Evolutionary conservation across 2,797 vertebrate species (phyloP).

Genomic region (Nyctalus aviator): DNA sequence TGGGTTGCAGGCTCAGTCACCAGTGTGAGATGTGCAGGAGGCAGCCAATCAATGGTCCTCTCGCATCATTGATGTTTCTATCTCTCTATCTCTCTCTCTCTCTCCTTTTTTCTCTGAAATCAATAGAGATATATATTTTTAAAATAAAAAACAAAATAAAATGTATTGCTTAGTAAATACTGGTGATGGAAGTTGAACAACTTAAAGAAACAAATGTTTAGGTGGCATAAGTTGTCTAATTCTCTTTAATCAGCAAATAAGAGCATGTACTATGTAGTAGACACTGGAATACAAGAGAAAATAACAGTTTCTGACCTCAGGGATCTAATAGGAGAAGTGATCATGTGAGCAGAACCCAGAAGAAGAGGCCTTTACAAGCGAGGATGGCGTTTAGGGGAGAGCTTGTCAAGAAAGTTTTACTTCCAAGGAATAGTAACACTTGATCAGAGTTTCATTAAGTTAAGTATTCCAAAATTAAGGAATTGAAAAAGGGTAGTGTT

Average conservation of each 20-base stretch:
- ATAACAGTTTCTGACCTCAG: not conserved
- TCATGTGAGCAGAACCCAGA: not conserved
- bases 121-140: too few relatives aligned
- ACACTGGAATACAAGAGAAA: not conserved
- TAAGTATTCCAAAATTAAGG: slow-evolving; percentile 8
- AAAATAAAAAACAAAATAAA: not conserved
- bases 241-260: slow-evolving; percentile 9
- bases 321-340: not conserved
- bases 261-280: not conserved
- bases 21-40: too few relatives aligned
- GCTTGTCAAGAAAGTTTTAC: not conserved
- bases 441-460: slow-evolving; percentile 7
- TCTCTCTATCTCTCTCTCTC: too few relatives aligned
- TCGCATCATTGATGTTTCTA: too few relatives aligned
- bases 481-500: not conserved
- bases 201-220: not conserved
- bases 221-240: not conserved
- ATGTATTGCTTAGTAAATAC: not conserved
- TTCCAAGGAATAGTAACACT: not conserved
- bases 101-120: too few relatives aligned
- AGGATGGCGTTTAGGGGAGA: not conserved
- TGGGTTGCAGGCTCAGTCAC: too few relatives aligned
- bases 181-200: not conserved
- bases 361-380: not conserved
- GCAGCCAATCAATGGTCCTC: too few relatives aligned